Conservation (phyloP, 1,140 invertebrate genomes). For the Drusus annulatus region DNA sequence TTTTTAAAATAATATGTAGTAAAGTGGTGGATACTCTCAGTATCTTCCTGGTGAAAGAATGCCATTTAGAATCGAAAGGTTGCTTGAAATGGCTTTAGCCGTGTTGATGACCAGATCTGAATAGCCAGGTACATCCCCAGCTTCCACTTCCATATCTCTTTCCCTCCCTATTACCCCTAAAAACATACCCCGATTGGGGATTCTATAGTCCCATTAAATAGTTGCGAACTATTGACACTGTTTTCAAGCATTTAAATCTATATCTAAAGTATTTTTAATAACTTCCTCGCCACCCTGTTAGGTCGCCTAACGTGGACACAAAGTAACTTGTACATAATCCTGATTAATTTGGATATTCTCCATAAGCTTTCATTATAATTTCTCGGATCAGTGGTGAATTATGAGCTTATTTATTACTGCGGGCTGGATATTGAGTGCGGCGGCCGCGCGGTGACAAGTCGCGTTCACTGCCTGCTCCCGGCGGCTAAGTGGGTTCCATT, state of each 20-base stretch:
- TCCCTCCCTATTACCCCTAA: too few species aligned
- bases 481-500: neutral
- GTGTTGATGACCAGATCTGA: too few species aligned
- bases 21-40: too few species aligned
- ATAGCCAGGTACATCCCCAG: too few species aligned
- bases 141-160: too few species aligned
- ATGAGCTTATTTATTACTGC: constrained; percentile 40
- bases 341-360: constrained; percentile 39
- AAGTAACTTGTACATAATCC: constrained; percentile 39
- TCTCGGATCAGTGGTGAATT: constrained; percentile 45
- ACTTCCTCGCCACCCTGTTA: constrained; percentile 13
- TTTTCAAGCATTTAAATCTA: neutral
- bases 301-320: constrained; percentile 15
- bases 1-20: too few species aligned
- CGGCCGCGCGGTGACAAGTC: constrained; percentile 2
- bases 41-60: too few species aligned
- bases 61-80: too few species aligned
- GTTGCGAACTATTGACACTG: too few species aligned
- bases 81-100: too few species aligned
- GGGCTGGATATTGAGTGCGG: neutral
- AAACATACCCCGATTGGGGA: too few species aligned
- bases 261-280: neutral
- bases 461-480: constrained; percentile 1
- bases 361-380: constrained; percentile 48
- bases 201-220: too few species aligned